Evolutionary conservation across 1,140 invertebrate species (phyloP).

Genomic region (Andrena cerasifolii): DNA sequence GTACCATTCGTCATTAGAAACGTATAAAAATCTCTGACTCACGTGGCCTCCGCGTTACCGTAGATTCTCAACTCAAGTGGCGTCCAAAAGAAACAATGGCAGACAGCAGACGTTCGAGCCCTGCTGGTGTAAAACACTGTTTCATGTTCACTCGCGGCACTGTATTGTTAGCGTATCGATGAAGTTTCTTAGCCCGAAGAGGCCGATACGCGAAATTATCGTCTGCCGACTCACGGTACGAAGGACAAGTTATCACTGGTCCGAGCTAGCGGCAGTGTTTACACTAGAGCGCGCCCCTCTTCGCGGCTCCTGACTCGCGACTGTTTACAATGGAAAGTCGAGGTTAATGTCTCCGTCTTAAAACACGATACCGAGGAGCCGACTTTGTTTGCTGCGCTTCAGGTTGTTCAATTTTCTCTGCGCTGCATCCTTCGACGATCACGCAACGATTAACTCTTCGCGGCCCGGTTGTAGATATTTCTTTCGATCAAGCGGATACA

Average conservation of each 20-base stretch:
- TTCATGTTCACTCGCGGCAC: background rate
- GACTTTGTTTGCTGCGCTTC: too few relatives aligned
- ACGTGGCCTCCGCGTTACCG: background rate
- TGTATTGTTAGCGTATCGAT: background rate
- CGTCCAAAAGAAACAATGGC: background rate
- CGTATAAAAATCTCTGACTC: conserved; percentile 13
- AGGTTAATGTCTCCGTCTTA: background rate
- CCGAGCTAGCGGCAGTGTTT: background rate
- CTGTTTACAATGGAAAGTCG: conserved; percentile 16
- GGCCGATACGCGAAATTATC: background rate
- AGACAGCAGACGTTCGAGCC: background rate
- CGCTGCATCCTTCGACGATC: too few relatives aligned
- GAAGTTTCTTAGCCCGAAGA: background rate
- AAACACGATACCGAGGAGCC: background rate
- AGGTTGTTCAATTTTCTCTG: too few relatives aligned
- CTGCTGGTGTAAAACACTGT: background rate
- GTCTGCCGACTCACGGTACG: background rate
- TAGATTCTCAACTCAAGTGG: conserved; percentile 1
- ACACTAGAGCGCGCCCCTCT: background rate
- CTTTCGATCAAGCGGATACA: too few relatives aligned
- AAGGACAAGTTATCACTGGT: background rate
- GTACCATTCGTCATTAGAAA: background rate
- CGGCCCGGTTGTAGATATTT: too few relatives aligned
- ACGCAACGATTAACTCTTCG: too few relatives aligned
- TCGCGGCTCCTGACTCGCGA: background rate